These are phyloP conservation scores for Schizopygopsis pylzovi DNA, from an alignment of 2,797 vertebrate genomes.

Conservation along the genomic window DNA sequence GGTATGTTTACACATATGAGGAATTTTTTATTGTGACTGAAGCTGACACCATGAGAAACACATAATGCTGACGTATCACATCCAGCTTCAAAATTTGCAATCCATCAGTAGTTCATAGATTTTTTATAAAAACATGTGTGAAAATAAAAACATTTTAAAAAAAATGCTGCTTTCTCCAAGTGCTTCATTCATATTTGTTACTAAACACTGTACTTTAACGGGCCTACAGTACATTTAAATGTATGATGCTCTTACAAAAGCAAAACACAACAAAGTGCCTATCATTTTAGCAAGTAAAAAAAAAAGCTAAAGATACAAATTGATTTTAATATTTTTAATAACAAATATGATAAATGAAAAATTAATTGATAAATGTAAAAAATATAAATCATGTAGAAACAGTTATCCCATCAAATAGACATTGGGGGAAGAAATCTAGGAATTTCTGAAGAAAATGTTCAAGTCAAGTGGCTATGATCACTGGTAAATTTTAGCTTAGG, in stretches of 20 bases:
- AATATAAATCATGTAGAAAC: background rate
- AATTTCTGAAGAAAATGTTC: background rate
- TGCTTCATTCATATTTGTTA: background rate
- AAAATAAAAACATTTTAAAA: no score
- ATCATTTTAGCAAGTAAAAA: background rate
- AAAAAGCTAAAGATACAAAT: background rate
- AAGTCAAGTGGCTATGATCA: background rate
- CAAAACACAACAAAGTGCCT: background rate
- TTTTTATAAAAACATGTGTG: no score
- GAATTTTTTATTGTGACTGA: no score
- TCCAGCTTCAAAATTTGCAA: no score
- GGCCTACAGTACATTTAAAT: background rate
- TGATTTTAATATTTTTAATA: background rate
- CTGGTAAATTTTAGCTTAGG: background rate
- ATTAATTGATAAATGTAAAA: background rate
- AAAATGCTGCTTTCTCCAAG: background rate
- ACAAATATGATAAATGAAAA: background rate
- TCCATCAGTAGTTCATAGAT: no score
- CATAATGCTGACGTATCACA: no score
- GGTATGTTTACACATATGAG: no score
- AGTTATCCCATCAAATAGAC: background rate
- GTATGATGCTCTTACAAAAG: background rate
- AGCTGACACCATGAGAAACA: no score
- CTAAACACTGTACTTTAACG: background rate
- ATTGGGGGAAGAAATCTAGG: background rate